phyloP scores from a whole-genome alignment of 2,888 invertebrate species.

The Rhyacophila evoluta region DNA sequence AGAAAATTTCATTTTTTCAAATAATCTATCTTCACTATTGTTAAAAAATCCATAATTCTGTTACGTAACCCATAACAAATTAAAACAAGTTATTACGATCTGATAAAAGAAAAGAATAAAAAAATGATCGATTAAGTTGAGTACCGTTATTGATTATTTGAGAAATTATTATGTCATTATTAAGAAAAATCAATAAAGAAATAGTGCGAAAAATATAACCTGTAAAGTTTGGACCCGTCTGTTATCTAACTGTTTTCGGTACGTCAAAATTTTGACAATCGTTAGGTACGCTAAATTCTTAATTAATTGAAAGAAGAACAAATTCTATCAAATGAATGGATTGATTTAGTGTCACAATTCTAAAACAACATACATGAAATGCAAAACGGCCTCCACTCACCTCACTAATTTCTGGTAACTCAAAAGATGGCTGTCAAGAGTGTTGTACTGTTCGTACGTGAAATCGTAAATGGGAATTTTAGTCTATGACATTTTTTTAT shows the following conservation, averaged over 20 bases:
- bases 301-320: too few species aligned
- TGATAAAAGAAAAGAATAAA: neutral
- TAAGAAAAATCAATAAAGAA: neutral
- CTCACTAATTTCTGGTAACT: neutral
- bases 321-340: neutral
- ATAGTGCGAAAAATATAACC: neutral
- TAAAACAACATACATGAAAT: neutral
- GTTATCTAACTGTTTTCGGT: neutral
- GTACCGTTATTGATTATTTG: neutral
- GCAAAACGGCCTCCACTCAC: neutral
- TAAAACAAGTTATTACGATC: neutral
- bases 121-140: neutral
- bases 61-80: neutral
- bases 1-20: too few species aligned
- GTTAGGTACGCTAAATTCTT: neutral
- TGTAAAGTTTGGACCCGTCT: neutral
- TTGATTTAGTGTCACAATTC: neutral
- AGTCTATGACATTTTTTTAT: neutral
- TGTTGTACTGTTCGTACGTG: too few species aligned
- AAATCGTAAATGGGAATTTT: neutral
- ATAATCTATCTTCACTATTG: too few species aligned
- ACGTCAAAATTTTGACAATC: slow-evolving; percentile 22
- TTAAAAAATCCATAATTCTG: too few species aligned
- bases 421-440: neutral
- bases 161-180: neutral